Evolutionary conservation across 2,888 invertebrate species (phyloP), one percentile per base, ranked within the genome.

Genomic region (Ectobius pallidus): DNA sequence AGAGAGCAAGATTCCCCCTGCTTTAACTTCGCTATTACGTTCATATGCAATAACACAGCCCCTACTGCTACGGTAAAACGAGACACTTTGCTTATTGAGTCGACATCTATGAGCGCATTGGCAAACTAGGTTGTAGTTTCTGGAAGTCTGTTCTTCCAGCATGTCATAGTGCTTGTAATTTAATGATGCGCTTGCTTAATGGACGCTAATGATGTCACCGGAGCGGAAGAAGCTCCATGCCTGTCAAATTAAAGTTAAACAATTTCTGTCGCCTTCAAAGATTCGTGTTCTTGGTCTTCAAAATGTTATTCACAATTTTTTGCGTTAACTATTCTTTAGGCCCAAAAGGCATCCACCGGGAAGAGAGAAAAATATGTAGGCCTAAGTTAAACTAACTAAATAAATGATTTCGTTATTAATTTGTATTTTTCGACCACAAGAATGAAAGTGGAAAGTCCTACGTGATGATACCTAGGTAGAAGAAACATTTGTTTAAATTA

Each of bases 1-100:
- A 25, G 46, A 65, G 46, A 46, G 46, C 16, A 25, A 42, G 34
- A 18, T 16, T 65, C 65, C 65, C 65, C 46, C 65, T n/a, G n/a
- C n/a, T 44, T 22, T 27, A 32, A 58, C 58, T 58, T 58, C 25
- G 27, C 65, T 46, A 65, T 46, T 65, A 65, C 27, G 44, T 65
- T 65, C 65, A 65, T 65, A 65, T 65, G 65, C 65, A 65, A 30
- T 65, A 63, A 63, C 63, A 63, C 63, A 42, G 42, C 25, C 44
- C n/a, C 46, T 46, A 46, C 63, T 25, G 39, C 52, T 52, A 14
- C 25, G 22, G 52, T 52, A 52, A 52, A 52, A 52, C 52, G 52
- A 52, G 14, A 52, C 58, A 58, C 58, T 58, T 58, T 58, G 58
- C 58, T 58, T 14, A 58, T 58, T 58, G 65, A 65, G 65, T 65